These are phyloP conservation scores for Sebastolobus altivelis DNA, from an alignment of 2,797 vertebrate genomes.

Conservation along the genomic window DNA sequence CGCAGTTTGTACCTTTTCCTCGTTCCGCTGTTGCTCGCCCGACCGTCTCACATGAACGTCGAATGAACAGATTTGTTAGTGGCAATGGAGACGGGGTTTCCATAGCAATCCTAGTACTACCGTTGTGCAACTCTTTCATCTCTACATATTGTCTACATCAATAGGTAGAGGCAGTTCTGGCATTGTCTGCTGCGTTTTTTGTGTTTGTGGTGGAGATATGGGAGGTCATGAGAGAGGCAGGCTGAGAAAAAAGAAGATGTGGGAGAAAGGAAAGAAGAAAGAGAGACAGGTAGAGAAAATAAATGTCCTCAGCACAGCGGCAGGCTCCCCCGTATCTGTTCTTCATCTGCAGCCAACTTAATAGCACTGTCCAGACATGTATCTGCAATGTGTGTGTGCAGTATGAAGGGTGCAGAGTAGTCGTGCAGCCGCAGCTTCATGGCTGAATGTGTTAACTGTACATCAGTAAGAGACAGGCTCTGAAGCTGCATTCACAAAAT, in stretches of 20 bases:
- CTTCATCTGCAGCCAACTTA: constrained; percentile 27
- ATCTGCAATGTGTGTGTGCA: constrained; percentile 5
- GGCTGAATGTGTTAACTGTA: background rate
- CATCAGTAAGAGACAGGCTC: background rate
- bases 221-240: constrained; percentile 4
- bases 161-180: constrained; percentile 32
- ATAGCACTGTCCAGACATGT: constrained; percentile 1
- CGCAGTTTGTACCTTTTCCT: constrained; percentile 3
- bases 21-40: constrained; percentile 12
- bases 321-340: constrained; percentile 25
- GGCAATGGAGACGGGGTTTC: constrained; percentile 61
- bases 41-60: constrained; percentile 21
- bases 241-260: background rate
- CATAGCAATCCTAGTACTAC: constrained; percentile 67
- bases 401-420: background rate
- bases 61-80: constrained; percentile 71
- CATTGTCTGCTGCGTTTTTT: constrained; percentile 24
- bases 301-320: constrained; percentile 14
- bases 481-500: background rate
- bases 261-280: too few relatives aligned
- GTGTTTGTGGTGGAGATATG: constrained; percentile 1
- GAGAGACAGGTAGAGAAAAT: constrained; percentile 7
- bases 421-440: constrained; percentile 10
- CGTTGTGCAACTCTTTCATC: constrained; percentile 46
- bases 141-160: constrained; percentile 47